Evolutionary conservation across 2,113 vertebrate species (phyloP).

Genomic region (Chloebia gouldiae): DNA sequence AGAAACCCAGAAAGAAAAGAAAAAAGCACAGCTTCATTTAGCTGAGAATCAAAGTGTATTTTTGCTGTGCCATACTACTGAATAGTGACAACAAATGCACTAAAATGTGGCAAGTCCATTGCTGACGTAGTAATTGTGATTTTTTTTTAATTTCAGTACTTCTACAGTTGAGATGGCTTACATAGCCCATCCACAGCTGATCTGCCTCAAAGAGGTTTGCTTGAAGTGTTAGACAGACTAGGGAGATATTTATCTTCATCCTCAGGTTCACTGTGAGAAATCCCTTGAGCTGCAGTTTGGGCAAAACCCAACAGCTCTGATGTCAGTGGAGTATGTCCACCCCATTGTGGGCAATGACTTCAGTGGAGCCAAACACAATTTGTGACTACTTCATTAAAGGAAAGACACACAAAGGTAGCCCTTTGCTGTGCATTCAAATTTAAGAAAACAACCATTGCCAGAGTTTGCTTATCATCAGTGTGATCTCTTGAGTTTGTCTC

Average conservation of each 20-base stretch:
- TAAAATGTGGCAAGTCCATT: rapidly evolving
- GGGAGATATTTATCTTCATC: neutral
- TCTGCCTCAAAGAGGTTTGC: neutral
- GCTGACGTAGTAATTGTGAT: neutral
- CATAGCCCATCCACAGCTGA: neutral
- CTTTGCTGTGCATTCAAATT: neutral
- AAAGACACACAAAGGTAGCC: neutral
- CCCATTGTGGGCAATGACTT: neutral
- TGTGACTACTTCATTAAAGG: neutral
- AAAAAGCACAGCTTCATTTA: neutral
- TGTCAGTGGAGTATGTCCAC: neutral
- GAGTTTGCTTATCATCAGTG: neutral
- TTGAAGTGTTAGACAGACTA: neutral
- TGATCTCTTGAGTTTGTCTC: neutral
- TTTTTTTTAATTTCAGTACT: neutral
- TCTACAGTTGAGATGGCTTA: neutral
- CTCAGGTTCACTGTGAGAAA: neutral
- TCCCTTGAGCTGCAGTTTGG: rapidly evolving
- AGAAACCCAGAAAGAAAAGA: neutral
- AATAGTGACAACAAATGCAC: neutral
- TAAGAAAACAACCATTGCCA: neutral
- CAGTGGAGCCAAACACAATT: neutral
- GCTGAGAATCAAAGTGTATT: neutral
- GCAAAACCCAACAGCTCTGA: neutral
- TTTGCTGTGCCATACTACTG: neutral